phyloP scores from a whole-genome alignment of 2,797 vertebrate species.

The Loriculus beryllinus region DNA sequence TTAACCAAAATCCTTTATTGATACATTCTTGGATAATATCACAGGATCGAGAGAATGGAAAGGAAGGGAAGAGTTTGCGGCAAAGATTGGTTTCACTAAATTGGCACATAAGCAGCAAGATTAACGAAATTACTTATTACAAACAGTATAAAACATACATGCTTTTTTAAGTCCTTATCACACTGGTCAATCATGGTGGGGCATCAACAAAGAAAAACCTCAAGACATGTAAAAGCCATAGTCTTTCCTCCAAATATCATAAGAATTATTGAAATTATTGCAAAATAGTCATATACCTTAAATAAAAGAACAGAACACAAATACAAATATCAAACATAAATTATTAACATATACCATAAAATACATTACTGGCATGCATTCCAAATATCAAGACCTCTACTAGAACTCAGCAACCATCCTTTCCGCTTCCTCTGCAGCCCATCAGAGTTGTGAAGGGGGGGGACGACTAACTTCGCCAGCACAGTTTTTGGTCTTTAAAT shows the following conservation, averaged over 20 bases:
- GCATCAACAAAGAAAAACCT: constrained; percentile 83
- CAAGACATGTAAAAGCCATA: constrained; percentile 88
- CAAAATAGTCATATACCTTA: constrained; percentile 78
- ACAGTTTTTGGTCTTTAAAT: constrained; percentile 85
- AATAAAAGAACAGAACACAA: constrained; percentile 80
- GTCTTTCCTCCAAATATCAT: constrained; percentile 79
- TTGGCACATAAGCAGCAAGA: constrained; percentile 98
- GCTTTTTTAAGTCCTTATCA: constrained; percentile 85
- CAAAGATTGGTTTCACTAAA: constrained; percentile 88
- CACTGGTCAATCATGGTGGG: constrained; percentile 78
- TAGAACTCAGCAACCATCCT: constrained; percentile 68
- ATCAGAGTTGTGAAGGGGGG: constrained; percentile 7
- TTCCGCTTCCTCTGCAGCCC: constrained; percentile 65
- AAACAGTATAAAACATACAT: constrained; percentile 99
- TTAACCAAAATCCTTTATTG: constrained; percentile 97
- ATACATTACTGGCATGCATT: constrained; percentile 82
- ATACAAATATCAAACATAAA: constrained; percentile 80
- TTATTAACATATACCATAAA: constrained; percentile 77
- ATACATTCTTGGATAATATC: constrained; percentile 98
- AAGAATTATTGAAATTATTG: constrained; percentile 78
- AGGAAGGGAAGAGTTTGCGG: constrained; percentile 78
- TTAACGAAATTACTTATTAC: constrained; percentile 95
- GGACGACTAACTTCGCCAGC: constrained; percentile 71
- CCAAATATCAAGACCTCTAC: constrained; percentile 76
- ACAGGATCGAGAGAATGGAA: constrained; percentile 89